phyloP scores from a whole-genome alignment of 2,113 vertebrate species.

The Clarias gariepinus region DNA sequence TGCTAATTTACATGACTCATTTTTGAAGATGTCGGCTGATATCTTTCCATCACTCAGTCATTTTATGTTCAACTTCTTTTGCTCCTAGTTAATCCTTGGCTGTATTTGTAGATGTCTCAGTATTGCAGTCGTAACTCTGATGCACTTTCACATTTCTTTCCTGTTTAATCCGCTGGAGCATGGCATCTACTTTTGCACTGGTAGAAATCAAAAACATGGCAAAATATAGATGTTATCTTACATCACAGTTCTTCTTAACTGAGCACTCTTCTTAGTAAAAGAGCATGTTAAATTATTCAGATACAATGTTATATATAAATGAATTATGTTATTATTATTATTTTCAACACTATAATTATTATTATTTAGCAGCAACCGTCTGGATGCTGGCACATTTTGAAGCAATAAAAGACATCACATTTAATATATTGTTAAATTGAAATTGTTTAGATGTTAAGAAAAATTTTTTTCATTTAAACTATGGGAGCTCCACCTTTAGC shows the following conservation, averaged over 20 bases:
- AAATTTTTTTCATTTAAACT: not conserved
- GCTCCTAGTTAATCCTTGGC: not conserved
- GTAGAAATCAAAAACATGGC: conserved; percentile 36
- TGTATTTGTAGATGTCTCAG: conserved; percentile 4
- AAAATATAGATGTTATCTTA: conserved; percentile 38
- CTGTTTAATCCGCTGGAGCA: conserved; percentile 24
- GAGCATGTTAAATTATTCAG: not conserved
- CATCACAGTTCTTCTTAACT: not conserved
- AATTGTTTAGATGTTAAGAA: not conserved
- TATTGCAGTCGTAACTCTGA: not conserved
- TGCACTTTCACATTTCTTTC: conserved; percentile 19
- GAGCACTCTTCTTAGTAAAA: not conserved
- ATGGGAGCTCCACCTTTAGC: not conserved
- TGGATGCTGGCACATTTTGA: not conserved
- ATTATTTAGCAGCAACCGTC: not conserved
- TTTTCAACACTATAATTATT: not conserved
- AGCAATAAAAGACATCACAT: conserved; percentile 6
- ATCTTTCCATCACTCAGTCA: not conserved
- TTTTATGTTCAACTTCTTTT: not conserved
- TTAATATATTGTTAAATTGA: not conserved
- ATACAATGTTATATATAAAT: not conserved
- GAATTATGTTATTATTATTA: not conserved
- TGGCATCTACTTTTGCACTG: conserved; percentile 34
- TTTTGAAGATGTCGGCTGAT: not conserved
- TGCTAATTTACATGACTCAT: not conserved